phyloP scores from a whole-genome alignment of 2,113 vertebrate species.

The Telmatochromis bifrenatus region DNA sequence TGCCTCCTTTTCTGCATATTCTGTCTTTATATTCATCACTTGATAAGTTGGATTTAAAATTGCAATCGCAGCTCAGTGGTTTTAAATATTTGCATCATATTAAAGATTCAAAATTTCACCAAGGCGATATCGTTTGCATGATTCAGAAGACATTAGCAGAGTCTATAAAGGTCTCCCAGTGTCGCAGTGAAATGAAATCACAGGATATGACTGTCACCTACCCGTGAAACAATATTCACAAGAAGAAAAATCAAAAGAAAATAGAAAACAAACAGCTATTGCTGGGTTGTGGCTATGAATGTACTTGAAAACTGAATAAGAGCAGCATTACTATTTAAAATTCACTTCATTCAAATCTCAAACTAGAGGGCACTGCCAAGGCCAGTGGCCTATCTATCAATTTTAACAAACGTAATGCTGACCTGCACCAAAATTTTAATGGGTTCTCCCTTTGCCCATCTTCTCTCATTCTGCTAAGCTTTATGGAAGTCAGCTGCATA shows the following conservation, averaged over 20 bases:
- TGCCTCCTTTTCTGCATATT: not conserved
- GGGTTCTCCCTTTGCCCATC: not conserved
- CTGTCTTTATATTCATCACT: not conserved
- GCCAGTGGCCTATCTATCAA: not conserved
- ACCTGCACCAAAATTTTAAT: not conserved
- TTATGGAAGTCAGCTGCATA: not conserved
- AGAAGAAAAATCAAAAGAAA: not conserved
- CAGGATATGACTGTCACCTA: not conserved
- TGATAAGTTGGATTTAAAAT: not conserved
- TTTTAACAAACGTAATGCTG: not conserved
- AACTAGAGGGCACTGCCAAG: not conserved
- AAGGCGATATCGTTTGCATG: not conserved
- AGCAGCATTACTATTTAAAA: not conserved
- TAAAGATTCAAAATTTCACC: not conserved
- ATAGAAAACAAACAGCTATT: not conserved
- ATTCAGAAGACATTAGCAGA: not conserved
- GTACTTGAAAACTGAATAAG: not conserved
- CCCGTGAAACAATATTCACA: not conserved
- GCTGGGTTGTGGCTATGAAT: not conserved
- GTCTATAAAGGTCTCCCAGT: not conserved
- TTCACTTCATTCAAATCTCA: not conserved
- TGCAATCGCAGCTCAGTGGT: not conserved
- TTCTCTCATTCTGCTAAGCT: not conserved
- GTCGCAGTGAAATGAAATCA: not conserved
- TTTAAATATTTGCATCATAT: not conserved